Base-by-base conservation (phyloP, 2,113 vertebrate genomes). In the Lophotis ruficrista region DNA sequence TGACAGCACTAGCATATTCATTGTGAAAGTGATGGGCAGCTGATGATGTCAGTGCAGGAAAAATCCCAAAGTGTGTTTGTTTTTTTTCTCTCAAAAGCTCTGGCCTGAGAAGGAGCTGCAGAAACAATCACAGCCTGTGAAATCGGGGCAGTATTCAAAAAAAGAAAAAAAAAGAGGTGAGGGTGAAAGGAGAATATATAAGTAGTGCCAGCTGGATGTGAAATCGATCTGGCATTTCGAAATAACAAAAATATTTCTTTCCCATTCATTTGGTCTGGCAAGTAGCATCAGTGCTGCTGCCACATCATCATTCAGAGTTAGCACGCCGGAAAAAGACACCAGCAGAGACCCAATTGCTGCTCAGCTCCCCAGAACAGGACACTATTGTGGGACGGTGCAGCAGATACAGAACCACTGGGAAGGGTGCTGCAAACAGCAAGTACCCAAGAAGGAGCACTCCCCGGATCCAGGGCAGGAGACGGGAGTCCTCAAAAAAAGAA, bases 161-260 rank as follows among this genome's bases (percentile, higher is more conserved):
- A 87, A 87, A 76, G 76, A 53, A 86, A 77, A 41, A n/a, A 27
- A 27, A 17, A 41, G 38, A 45, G 8, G 4, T 5, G 9, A 16
- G 37, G 57, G 56, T 41, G 37, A 19, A 61, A 90, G 41, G 27
- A 64, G 61, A 53, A 47, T 92, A 71, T 83, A 21, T 77, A 73
- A 65, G 30, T 57, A 77, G 56, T 91, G 83, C 82, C 94, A 65
- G 72, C 86, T 82, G 86, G 62, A 94, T 60, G 84, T 54, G 62
- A 90, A 95, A 95, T 91, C 64, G 68, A 87, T 94, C 83, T 84
- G 91, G 61, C 95, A 87, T 69, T 93, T 90, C 75, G 97, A 89
- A 97, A 95, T 94, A 92, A 86, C 71, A 27, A 81, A 94, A 96
- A 96, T 94, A 93, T 93, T 96, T 86, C 17, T 76, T 90, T 86